These are phyloP conservation scores for Saguinus oedipus DNA, from an alignment of 2,797 vertebrate genomes.

Conservation along the genomic window DNA sequence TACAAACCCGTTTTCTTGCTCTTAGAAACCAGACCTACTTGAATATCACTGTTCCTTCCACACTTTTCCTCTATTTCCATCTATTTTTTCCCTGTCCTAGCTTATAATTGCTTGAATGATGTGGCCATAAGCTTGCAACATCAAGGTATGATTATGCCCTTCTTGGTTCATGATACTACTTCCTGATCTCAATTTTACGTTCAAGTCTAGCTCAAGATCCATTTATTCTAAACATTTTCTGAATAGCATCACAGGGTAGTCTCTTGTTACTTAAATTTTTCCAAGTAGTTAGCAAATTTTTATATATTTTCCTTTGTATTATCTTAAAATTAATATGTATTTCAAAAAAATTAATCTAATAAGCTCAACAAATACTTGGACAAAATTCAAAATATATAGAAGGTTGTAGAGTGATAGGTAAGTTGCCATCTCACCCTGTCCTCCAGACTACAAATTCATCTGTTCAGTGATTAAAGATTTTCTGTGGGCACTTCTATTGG, in stretches of 20 bases:
- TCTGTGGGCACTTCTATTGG: background rate
- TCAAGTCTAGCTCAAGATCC: background rate
- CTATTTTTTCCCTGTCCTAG: background rate
- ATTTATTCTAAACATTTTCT: background rate
- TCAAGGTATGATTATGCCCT: background rate
- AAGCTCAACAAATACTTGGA: background rate
- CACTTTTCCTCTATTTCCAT: background rate
- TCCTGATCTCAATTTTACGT: background rate
- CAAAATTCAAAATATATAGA: background rate
- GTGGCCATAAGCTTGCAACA: background rate
- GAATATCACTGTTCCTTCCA: background rate
- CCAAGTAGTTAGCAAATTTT: background rate
- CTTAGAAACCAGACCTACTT: background rate
- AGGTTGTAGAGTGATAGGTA: background rate
- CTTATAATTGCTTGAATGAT: background rate
- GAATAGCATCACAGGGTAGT: background rate
- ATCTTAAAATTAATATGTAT: constrained; percentile 19
- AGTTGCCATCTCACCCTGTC: background rate
- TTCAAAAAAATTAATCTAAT: background rate
- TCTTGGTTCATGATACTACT: background rate
- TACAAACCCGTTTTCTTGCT: constrained; percentile 41
- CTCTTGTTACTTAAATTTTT: background rate
- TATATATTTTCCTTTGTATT: background rate
- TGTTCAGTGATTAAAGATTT: background rate
- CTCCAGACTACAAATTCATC: background rate